These are phyloP conservation scores for Ardeotis arabs DNA, from an alignment of 2,113 vertebrate species.

Conservation along the genomic window DNA sequence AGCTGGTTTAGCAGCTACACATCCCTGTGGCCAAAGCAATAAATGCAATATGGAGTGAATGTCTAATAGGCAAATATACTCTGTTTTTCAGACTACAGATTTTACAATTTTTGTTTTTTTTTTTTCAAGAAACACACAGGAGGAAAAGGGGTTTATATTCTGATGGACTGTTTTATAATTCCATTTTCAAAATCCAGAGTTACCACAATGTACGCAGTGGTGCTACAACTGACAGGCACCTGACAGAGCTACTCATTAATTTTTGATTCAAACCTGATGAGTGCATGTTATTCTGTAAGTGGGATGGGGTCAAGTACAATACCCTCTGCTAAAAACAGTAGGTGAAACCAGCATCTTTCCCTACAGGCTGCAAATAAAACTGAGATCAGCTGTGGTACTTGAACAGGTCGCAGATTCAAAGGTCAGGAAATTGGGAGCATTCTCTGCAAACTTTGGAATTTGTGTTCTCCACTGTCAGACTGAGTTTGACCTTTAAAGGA, in stretches of 20 bases:
- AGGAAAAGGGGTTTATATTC: background rate
- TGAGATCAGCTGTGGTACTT: background rate
- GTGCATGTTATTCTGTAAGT: background rate
- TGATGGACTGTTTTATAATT: background rate
- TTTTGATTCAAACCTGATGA: background rate
- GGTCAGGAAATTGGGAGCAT: background rate
- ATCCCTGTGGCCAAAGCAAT: background rate
- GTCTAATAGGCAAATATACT: background rate
- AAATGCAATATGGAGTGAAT: background rate
- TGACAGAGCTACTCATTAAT: fast-evolving
- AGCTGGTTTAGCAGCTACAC: background rate
- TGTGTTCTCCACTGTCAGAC: background rate
- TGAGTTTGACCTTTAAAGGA: conserved; percentile 30
- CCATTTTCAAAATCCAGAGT: background rate
- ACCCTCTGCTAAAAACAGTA: background rate
- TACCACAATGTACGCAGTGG: background rate
- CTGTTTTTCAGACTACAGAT: background rate
- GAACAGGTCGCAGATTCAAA: conserved; percentile 6
- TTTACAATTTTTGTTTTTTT: background rate
- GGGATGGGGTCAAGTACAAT: background rate
- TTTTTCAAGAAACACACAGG: background rate
- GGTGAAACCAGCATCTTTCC: background rate
- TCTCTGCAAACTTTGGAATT: conserved; percentile 31
- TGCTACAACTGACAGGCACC: background rate
- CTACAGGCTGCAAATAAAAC: background rate